Percentiles rank a stretch among this genome's conserved stretches.
These are phyloP conservation scores for Phrynocephalus guinanensis DNA, from an alignment of 2,797 vertebrate genomes.

Conservation along the genomic window DNA sequence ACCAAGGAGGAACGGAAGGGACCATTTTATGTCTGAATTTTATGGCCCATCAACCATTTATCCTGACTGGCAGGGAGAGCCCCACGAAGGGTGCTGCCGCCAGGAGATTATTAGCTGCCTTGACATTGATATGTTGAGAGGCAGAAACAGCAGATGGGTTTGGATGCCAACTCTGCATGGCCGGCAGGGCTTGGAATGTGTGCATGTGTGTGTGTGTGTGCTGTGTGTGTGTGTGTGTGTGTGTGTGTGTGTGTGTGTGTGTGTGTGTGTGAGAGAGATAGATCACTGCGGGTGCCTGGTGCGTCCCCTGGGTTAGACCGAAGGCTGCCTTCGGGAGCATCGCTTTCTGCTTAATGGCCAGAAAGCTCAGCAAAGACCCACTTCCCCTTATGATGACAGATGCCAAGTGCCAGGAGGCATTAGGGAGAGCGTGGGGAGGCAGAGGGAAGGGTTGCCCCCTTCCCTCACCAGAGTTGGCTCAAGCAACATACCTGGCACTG, in stretches of 20 bases:
- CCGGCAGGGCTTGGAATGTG: not conserved
- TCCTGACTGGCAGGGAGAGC: conserved; percentile 28
- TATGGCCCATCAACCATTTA: conserved; percentile 20
- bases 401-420: not conserved
- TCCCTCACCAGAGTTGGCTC: too few species aligned
- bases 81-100: not conserved
- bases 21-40: conserved; percentile 12
- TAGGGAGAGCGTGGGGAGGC: too few species aligned
- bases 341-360: not conserved
- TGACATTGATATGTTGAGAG: not conserved
- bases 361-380: not conserved
- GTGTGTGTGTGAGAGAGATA: not conserved
- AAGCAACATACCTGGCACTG: too few species aligned
- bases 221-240: too few species aligned
- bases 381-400: not conserved
- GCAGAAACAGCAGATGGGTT: not conserved
- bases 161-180: not conserved
- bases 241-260: too few species aligned
- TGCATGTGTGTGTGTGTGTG: too few species aligned
- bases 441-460: too few species aligned
- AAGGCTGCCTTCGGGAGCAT: not conserved
- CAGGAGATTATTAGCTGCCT: not conserved
- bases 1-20: not conserved
- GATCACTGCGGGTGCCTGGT: not conserved
- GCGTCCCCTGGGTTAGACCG: not conserved